Percentiles rank a stretch among this genome's conserved stretches.
phyloP scores from a whole-genome alignment of 2,888 invertebrate species.

The Rhingia rostrata region DNA sequence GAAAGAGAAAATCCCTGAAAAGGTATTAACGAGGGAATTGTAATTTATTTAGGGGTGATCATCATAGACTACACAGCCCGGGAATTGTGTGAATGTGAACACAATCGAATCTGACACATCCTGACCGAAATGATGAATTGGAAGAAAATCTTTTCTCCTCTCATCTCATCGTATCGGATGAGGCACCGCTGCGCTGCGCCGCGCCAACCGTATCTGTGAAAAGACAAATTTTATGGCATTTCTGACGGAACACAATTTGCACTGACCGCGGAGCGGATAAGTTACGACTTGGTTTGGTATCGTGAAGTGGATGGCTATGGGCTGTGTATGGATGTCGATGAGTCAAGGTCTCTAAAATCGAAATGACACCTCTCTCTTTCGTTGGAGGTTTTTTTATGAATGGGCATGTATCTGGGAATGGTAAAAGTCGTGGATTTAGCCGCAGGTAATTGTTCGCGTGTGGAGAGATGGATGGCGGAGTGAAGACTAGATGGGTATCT shows the following conservation, averaged over 20 bases:
- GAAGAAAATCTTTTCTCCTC: slow-evolving; percentile 29
- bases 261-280: slow-evolving; percentile 12
- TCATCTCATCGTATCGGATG: not conserved
- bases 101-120: slow-evolving; percentile 18
- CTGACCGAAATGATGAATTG: slow-evolving; percentile 56
- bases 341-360: slow-evolving; percentile 68
- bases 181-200: not conserved
- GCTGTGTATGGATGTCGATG: slow-evolving; percentile 21
- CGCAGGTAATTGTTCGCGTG: slow-evolving; percentile 48
- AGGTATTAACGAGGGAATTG: slow-evolving; percentile 56
- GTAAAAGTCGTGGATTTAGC: slow-evolving; percentile 32
- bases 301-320: not conserved
- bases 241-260: slow-evolving; percentile 26
- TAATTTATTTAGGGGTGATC: slow-evolving; percentile 72
- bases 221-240: slow-evolving; percentile 41
- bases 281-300: slow-evolving; percentile 1
- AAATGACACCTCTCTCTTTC: slow-evolving; percentile 61
- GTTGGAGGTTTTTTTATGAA: slow-evolving; percentile 60
- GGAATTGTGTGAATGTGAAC: slow-evolving; percentile 20
- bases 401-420: slow-evolving; percentile 18
- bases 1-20: slow-evolving; percentile 39
- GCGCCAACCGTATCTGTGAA: slow-evolving; percentile 31
- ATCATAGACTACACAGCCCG: slow-evolving; percentile 41
- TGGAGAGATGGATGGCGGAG: not conserved
- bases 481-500: slow-evolving; percentile 10